Percentiles rank a stretch among this genome's conserved stretches.
Conservation (phyloP, 2,113 vertebrate genomes). For the Carettochelys insculpta region DNA sequence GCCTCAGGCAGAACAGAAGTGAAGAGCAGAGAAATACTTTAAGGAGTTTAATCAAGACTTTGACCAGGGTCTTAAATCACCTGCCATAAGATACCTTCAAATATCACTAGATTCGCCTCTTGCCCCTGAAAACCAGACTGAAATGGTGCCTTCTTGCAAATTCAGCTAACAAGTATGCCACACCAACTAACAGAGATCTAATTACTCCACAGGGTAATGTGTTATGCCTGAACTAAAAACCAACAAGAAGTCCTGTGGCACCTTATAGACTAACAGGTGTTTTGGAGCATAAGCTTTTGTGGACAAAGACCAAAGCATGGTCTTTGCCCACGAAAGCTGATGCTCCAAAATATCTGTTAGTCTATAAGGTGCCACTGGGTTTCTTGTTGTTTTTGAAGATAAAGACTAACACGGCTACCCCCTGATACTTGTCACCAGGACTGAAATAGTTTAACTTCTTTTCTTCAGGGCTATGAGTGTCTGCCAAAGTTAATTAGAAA, state of each 20-base stretch:
- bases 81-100: background rate
- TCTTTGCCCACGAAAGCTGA: too few species aligned
- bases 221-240: background rate
- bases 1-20: background rate
- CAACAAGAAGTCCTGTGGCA: too few species aligned
- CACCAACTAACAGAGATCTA: background rate
- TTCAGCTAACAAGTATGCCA: background rate
- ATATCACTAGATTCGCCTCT: accelerated
- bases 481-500: background rate
- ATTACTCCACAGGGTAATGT: background rate
- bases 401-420: too few species aligned
- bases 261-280: too few species aligned
- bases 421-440: too few species aligned
- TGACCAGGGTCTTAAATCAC: background rate
- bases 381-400: too few species aligned
- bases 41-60: background rate
- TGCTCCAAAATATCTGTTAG: too few species aligned
- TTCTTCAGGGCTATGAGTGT: too few species aligned
- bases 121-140: accelerated
- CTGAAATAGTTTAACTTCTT: background rate
- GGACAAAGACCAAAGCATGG: too few species aligned
- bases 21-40: background rate
- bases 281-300: too few species aligned
- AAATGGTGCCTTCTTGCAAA: background rate
- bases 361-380: too few species aligned